Percentiles rank a stretch among this genome's conserved stretches.
phyloP scores from a whole-genome alignment of 2,113 vertebrate species.

The Mirounga angustirostris region DNA sequence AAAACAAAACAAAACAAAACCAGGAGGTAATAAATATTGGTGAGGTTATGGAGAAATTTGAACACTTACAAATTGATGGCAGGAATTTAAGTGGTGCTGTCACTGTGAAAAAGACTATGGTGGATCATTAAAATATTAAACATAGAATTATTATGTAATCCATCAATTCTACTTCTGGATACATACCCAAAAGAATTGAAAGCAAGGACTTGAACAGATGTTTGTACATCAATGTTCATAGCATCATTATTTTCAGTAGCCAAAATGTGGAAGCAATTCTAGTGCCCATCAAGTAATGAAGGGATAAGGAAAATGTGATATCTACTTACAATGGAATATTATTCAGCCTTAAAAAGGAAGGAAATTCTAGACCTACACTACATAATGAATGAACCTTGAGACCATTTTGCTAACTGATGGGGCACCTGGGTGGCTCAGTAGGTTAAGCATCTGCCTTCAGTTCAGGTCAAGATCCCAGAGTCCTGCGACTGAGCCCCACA shows the following conservation, averaged over 20 bases:
- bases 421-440: too few relatives aligned
- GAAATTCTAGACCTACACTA: neutral
- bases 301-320: neutral
- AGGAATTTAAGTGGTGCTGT: too few relatives aligned
- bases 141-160: neutral
- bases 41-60: neutral
- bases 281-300: neutral
- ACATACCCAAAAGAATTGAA: neutral
- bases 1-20: neutral
- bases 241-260: neutral
- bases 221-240: neutral
- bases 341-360: neutral
- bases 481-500: too few relatives aligned
- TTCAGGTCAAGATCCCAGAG: too few relatives aligned
- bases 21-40: neutral
- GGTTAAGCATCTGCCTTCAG: too few relatives aligned
- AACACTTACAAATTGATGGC: neutral
- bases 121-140: neutral
- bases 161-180: neutral
- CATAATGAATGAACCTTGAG: neutral
- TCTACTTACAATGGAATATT: neutral
- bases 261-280: neutral
- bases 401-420: too few relatives aligned
- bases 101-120: neutral
- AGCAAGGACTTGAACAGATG: neutral